phyloP scores from a whole-genome alignment of 2,888 invertebrate species.

The Limenitis arthemis region DNA sequence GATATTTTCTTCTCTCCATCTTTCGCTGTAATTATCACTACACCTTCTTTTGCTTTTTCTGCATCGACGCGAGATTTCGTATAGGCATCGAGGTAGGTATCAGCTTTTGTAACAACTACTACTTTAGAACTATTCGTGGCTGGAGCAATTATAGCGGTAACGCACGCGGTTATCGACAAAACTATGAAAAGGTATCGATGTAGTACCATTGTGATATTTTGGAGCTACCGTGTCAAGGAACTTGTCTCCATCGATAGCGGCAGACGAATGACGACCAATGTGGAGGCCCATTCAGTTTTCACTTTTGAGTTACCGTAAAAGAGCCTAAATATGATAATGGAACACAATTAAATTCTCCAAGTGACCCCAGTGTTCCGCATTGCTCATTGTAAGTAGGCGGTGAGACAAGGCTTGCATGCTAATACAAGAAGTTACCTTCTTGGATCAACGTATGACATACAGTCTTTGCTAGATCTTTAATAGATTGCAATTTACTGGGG shows the following conservation, averaged over 20 bases:
- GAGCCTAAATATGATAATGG: conserved; percentile 72
- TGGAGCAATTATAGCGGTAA: conserved; percentile 55
- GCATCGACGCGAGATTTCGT: conserved; percentile 68
- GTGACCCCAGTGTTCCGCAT: conserved; percentile 65
- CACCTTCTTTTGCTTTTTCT: conserved; percentile 59
- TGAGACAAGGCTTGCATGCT: conserved; percentile 51
- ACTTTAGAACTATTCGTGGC: conserved; percentile 45
- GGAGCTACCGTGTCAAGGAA: conserved; percentile 45
- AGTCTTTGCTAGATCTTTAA: conserved; percentile 55
- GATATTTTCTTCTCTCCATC: conserved; percentile 62
- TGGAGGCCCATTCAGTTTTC: conserved; percentile 63
- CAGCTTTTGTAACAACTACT: conserved; percentile 46
- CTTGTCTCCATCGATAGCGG: conserved; percentile 64
- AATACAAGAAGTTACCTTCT: conserved; percentile 46
- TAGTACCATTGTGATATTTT: conserved; percentile 46
- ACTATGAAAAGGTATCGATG: conserved; percentile 38
- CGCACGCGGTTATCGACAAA: conserved; percentile 43
- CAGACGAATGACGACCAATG: conserved; percentile 61
- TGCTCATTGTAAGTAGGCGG: conserved; percentile 66
- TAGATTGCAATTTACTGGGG: conserved; percentile 50
- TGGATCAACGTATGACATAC: conserved; percentile 51
- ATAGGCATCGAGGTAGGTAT: conserved; percentile 78
- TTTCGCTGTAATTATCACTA: conserved; percentile 59
- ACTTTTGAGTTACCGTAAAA: conserved; percentile 71
- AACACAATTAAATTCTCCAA: conserved; percentile 70